Percentiles rank a stretch among this genome's conserved stretches.
Evolutionary conservation across 2,797 vertebrate species (phyloP).

Genomic region (Enteromius fasciolatus): DNA sequence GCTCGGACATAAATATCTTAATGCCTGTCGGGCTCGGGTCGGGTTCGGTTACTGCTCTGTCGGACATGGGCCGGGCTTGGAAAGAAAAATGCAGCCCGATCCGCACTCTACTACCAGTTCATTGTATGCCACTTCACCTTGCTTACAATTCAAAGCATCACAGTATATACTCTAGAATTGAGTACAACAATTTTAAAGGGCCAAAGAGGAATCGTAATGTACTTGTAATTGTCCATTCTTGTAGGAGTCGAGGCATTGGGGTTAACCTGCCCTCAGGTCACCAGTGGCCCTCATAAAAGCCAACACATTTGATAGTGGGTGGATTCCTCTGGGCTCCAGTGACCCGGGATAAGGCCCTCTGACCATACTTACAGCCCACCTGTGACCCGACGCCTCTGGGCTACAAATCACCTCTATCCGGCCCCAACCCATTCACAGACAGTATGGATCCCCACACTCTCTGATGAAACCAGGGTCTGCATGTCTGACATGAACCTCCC

Average conservation of each 20-base stretch:
- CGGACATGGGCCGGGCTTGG: too few relatives aligned
- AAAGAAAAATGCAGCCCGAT: too few relatives aligned
- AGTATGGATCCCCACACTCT: conserved; percentile 71
- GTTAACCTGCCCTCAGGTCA: conserved; percentile 47
- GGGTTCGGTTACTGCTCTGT: too few relatives aligned
- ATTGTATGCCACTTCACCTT: neutral
- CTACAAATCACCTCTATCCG: conserved; percentile 54
- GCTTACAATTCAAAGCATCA: neutral
- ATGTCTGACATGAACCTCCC: conserved; percentile 68
- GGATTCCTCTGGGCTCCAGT: conserved; percentile 67
- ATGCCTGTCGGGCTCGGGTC: too few relatives aligned
- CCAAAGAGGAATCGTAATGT: neutral
- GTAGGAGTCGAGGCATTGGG: conserved; percentile 15
- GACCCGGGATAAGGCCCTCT: conserved; percentile 43
- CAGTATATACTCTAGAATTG: neutral
- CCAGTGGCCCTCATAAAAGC: conserved; percentile 38
- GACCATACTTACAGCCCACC: conserved; percentile 65
- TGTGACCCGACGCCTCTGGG: conserved; percentile 66
- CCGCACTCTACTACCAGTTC: neutral
- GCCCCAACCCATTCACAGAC: conserved; percentile 66
- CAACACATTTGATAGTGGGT: conserved; percentile 56
- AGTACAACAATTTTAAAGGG: conserved; percentile 5
- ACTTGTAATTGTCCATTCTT: conserved; percentile 33
- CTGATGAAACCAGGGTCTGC: conserved; percentile 70
- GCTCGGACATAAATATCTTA: too few relatives aligned